Evolutionary conservation across 1,140 invertebrate species (phyloP), one percentile per base, ranked within the genome.

Genomic region (Teleogryllus occipitalis): DNA sequence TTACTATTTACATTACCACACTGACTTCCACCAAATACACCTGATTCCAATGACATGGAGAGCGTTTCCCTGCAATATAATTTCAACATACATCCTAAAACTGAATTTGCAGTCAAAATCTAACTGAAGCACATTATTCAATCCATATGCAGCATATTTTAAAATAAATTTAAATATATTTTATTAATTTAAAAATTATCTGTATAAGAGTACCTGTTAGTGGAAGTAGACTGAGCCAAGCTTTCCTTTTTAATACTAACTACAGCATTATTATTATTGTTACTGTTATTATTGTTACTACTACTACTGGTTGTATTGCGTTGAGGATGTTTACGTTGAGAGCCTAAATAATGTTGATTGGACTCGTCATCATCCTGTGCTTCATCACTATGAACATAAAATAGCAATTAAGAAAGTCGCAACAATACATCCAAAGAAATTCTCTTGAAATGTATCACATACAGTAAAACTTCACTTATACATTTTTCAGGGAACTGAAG

Each of bases 351-450:
- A 8, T 22, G 47, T 7, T 54, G 27, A 46, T 77, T 47, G 15
- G 54, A 39, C 15, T 80, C 80, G 14, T 80, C 79, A n/a, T 78
- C 80, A 49, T 80, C 76, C 12, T 47, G 75, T n/a, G 39, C 80
- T 47, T 80, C 80, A 49, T 80, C 80, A 80, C 80, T 80, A 54
- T 22, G 0, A 22, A 47, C 10, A 75, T 15, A 14, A 65, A 65
- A 65, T 14, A 65, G 7, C 18, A 65, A 2, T 14, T 65, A 65
- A 65, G 27, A 1, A 39, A 39, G 27, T 39, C 1, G 27, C 27
- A 39, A 39, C 1, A 39, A 39, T 39, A 5, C 27, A 2, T 39
- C 1, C 27, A 39, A 39, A 2, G 5, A 39, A 39, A 39, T 39
- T 39, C 27, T 39, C 27, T 39, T 39, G 27, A 39, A 39, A 5